Conservation (phyloP, 1,140 invertebrate genomes). For the Lasaia peninsularis region DNA sequence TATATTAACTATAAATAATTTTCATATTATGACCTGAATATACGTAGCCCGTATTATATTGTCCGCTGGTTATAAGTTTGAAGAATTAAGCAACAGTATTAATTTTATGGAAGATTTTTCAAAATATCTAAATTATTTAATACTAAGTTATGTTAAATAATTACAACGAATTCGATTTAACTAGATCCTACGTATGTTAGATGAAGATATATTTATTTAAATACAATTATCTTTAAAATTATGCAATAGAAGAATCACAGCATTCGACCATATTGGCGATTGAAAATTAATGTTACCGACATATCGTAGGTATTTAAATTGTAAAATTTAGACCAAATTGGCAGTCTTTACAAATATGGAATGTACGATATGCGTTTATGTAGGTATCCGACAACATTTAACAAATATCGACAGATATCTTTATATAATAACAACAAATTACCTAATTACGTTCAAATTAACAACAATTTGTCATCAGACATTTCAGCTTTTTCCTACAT, state of each 20-base stretch:
- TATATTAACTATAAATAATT: slow-evolving; percentile 69
- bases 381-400: slow-evolving; percentile 74
- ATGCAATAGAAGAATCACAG: slow-evolving; percentile 77
- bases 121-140: slow-evolving; percentile 66
- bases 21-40: slow-evolving; percentile 45
- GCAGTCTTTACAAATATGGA: slow-evolving; percentile 76
- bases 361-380: slow-evolving; percentile 77
- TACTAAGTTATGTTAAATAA: slow-evolving; percentile 56
- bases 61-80: slow-evolving; percentile 53
- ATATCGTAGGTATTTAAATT: slow-evolving; percentile 72
- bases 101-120: slow-evolving; percentile 62
- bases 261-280: slow-evolving; percentile 73
- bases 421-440: slow-evolving; percentile 73
- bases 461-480: slow-evolving; percentile 39
- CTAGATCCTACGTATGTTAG: slow-evolving; percentile 71
- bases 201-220: slow-evolving; percentile 52
- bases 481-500: slow-evolving; percentile 21
- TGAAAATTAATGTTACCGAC: slow-evolving; percentile 70
- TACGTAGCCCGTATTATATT: slow-evolving; percentile 66
- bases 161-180: slow-evolving; percentile 69
- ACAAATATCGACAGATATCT: slow-evolving; percentile 66
- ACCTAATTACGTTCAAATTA: slow-evolving; percentile 45
- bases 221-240: slow-evolving; percentile 59
- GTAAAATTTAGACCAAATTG: slow-evolving; percentile 77
- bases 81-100: slow-evolving; percentile 57